phyloP scores from a whole-genome alignment of 2,888 invertebrate genomes.

The Asteroscopus sphinx region DNA sequence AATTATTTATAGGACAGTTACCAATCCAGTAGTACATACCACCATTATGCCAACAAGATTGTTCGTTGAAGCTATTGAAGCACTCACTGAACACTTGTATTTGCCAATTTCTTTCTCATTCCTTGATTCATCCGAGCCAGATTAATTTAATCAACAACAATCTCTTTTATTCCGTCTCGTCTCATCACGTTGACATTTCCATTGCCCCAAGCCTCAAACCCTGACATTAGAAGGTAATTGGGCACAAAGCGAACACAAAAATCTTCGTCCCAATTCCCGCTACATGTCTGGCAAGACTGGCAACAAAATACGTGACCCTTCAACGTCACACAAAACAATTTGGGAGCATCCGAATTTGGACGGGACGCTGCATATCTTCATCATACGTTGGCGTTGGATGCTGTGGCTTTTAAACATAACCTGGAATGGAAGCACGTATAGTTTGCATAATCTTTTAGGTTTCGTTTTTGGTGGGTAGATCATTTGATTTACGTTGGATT shows the following conservation, averaged over 20 bases:
- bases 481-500: conserved; percentile 12
- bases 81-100: conserved; percentile 3
- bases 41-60: conserved; percentile 4
- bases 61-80: conserved; percentile 1
- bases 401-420: conserved; percentile 31
- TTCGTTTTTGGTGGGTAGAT: neutral
- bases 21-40: too few species aligned
- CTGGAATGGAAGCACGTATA: conserved; percentile 21
- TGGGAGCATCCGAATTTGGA: conserved; percentile 49
- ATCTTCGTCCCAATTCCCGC: conserved; percentile 41
- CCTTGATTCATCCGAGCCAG: conserved; percentile 13
- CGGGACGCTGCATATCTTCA: conserved; percentile 38
- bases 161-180: conserved; percentile 29
- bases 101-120: conserved; percentile 23
- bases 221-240: conserved; percentile 49
- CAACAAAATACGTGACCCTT: conserved; percentile 59
- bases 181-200: conserved; percentile 31
- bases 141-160: conserved; percentile 40
- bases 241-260: conserved; percentile 35
- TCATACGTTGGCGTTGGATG: conserved; percentile 29
- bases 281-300: conserved; percentile 47
- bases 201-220: conserved; percentile 36
- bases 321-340: conserved; percentile 59
- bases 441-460: conserved; percentile 23
- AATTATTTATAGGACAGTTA: too few species aligned